Evolutionary conservation across 2,797 vertebrate genomes (phyloP).

Genomic region (Gallinago stenura): DNA sequence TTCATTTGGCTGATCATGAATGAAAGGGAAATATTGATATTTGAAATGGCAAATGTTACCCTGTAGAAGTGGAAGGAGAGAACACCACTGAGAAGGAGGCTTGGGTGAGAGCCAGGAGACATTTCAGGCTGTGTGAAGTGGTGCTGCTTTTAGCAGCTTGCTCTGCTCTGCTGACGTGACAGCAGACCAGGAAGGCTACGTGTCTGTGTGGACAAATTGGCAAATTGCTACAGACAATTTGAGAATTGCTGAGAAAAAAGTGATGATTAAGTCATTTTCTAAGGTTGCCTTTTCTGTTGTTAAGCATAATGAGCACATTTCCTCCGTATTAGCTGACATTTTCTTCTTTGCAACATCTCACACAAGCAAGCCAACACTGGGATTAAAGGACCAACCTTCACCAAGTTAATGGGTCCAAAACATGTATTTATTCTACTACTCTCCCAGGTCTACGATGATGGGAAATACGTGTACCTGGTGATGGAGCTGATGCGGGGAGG

Average conservation of each 20-base stretch:
- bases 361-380: neutral
- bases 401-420: neutral
- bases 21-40: constrained; percentile 37
- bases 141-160: constrained; percentile 24
- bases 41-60: constrained; percentile 26
- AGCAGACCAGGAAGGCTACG: neutral
- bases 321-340: neutral
- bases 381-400: neutral
- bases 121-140: neutral
- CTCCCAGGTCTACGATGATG: constrained; percentile 92
- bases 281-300: neutral
- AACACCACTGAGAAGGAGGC: neutral
- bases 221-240: neutral
- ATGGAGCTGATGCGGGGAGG: constrained; percentile 93
- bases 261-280: neutral
- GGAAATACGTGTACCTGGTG: constrained; percentile 90
- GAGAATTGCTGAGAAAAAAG: neutral
- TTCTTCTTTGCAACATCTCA: neutral
- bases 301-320: neutral
- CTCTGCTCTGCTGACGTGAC: neutral
- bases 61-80: neutral
- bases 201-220: neutral
- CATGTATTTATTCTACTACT: neutral
- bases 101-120: constrained; percentile 36
- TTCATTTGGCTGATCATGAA: constrained; percentile 13